Conservation (phyloP, 2,797 vertebrate species). For the Coluber constrictor region DNA sequence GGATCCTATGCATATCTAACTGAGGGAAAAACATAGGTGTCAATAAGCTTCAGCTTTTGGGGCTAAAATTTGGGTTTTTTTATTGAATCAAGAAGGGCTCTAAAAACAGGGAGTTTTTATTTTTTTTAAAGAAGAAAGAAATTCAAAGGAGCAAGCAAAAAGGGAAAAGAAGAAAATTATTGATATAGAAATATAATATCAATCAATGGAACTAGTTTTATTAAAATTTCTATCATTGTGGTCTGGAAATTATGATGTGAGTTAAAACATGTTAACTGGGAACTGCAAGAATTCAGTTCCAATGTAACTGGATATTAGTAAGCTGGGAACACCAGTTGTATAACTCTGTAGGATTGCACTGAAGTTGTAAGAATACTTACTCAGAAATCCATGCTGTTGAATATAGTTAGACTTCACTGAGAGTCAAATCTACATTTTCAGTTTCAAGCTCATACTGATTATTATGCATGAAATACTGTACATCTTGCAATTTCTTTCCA, state of each 20-base stretch:
- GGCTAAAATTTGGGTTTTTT: neutral
- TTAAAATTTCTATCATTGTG: neutral
- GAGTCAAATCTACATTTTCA: neutral
- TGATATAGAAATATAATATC: neutral
- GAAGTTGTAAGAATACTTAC: neutral
- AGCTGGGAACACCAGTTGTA: neutral
- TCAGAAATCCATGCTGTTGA: neutral
- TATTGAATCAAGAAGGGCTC: neutral
- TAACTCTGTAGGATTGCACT: neutral
- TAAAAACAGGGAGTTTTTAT: neutral
- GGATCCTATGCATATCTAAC: neutral
- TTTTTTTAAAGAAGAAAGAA: neutral
- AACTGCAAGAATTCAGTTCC: neutral
- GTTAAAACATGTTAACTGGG: neutral
- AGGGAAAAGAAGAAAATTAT: neutral
- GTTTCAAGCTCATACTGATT: neutral
- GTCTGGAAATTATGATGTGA: neutral
- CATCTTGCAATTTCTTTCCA: neutral
- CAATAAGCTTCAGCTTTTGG: neutral
- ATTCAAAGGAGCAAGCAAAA: neutral
- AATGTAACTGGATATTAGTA: neutral
- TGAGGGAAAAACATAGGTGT: neutral
- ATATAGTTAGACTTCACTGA: neutral
- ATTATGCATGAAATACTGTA: neutral
- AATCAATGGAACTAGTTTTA: neutral